Conservation (phyloP, 1,140 invertebrate species). For the Saccostrea cuccullata region DNA sequence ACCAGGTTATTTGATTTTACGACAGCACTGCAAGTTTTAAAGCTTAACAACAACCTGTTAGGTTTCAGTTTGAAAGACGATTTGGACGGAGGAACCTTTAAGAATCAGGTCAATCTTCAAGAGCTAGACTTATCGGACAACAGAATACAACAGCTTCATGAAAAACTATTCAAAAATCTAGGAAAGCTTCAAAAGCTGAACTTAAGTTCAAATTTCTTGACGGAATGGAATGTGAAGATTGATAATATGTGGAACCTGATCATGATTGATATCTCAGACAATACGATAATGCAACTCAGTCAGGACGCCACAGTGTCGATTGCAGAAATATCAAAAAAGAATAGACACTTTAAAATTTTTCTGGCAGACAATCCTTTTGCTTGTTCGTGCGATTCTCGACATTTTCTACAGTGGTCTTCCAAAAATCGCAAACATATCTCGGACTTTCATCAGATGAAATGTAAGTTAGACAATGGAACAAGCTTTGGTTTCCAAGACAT, state of each 20-base stretch:
- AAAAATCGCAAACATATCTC: neutral
- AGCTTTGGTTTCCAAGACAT: neutral
- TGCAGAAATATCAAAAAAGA: neutral
- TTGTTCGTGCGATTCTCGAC: conserved; percentile 6
- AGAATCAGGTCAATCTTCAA: conserved; percentile 4
- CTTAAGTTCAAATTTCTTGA: conserved; percentile 6
- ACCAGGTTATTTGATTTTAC: conserved; percentile 12
- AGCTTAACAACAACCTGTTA: conserved; percentile 29
- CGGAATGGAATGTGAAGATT: conserved; percentile 6
- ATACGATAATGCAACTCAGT: neutral
- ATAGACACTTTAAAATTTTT: neutral
- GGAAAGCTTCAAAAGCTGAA: neutral
- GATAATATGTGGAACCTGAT: conserved; percentile 6
- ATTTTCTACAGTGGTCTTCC: neutral
- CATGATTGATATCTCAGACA: conserved; percentile 31
- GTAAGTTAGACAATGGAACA: neutral
- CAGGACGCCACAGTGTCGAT: neutral
- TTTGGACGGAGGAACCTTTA: conserved; percentile 42
- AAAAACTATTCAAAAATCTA: neutral
- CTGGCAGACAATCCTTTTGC: neutral
- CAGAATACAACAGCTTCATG: neutral
- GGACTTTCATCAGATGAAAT: neutral
- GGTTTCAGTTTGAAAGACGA: conserved; percentile 38
- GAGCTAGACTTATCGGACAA: conserved; percentile 39
- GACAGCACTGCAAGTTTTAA: neutral